These are phyloP conservation scores for Aspiorhynchus laticeps DNA, from an alignment of 2,113 vertebrate species.

Conservation along the genomic window DNA sequence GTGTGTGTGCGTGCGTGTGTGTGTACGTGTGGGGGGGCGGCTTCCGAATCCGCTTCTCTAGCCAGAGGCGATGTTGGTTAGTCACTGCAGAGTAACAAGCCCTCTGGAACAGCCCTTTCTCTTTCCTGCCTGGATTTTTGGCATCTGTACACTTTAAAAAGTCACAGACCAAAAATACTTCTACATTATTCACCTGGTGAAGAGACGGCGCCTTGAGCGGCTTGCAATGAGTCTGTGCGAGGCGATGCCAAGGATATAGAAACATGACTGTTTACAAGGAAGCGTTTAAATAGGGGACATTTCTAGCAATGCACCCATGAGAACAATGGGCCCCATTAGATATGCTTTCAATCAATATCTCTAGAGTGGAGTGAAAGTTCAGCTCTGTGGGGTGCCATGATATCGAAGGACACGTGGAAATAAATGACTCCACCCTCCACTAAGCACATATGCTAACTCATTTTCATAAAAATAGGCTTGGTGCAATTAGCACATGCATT, in stretches of 20 bases:
- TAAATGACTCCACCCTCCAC: constrained; percentile 1
- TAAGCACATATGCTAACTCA: constrained; percentile 13
- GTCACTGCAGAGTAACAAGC: constrained; percentile 37
- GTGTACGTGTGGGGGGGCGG: not conserved
- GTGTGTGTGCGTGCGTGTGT: not conserved
- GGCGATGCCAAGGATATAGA: constrained; percentile 4
- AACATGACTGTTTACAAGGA: not conserved
- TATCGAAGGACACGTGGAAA: not conserved
- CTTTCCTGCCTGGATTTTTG: constrained; percentile 33
- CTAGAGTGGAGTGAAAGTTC: constrained; percentile 13
- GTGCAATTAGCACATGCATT: constrained; percentile 11
- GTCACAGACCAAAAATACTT: constrained; percentile 5
- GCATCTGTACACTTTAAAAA: constrained; percentile 13
- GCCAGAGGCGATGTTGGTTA: constrained; percentile 35
- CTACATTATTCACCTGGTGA: not conserved
- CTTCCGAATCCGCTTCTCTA: constrained; percentile 25
- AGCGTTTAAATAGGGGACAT: constrained; percentile 19
- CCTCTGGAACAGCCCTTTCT: constrained; percentile 34
- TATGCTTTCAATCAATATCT: constrained; percentile 19
- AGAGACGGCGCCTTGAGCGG: not conserved
- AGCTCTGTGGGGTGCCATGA: constrained; percentile 18
- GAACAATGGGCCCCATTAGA: constrained; percentile 16
- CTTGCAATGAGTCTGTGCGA: not conserved
- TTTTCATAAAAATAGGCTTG: constrained; percentile 19
- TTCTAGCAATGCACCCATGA: constrained; percentile 4